A percentile compares a stretch with the other conserved stretches of the same genome.
phyloP scores from a whole-genome alignment of 2,888 invertebrate species.

The Epinotia nisella region DNA sequence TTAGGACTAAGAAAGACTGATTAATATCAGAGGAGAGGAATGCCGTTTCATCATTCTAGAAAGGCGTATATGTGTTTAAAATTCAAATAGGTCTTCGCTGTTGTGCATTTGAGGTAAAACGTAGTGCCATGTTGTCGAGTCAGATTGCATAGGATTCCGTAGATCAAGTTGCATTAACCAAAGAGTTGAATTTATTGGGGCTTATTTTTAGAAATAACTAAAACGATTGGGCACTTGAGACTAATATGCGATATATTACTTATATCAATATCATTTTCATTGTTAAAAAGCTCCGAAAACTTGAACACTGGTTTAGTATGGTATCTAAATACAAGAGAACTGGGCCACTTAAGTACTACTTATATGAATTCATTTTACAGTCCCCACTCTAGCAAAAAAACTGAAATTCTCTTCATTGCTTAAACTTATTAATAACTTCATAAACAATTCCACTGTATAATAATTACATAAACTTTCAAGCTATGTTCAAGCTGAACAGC shows the following conservation, averaged over 20 bases:
- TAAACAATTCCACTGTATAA: too few species aligned
- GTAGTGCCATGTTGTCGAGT: slow-evolving; percentile 12
- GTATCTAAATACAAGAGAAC: too few species aligned
- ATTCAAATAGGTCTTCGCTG: background rate
- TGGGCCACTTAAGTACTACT: too few species aligned
- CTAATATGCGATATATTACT: slow-evolving; percentile 8
- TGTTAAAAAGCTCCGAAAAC: background rate
- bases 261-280: background rate
- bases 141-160: slow-evolving; percentile 33
- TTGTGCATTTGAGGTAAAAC: background rate
- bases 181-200: slow-evolving; percentile 26
- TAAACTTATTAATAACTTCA: too few species aligned
- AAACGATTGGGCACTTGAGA: background rate
- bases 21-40: slow-evolving; percentile 58
- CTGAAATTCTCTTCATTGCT: too few species aligned
- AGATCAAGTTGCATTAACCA: slow-evolving; percentile 39
- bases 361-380: too few species aligned
- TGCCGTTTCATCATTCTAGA: slow-evolving; percentile 22
- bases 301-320: background rate
- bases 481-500: too few species aligned
- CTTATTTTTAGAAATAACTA: slow-evolving; percentile 23
- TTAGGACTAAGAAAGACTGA: slow-evolving; percentile 59
- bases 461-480: too few species aligned
- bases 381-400: too few species aligned
- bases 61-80: slow-evolving; percentile 14